Evolutionary conservation across 1,140 invertebrate genomes (phyloP), one percentile per base, ranked within the genome.

Genomic region (Chymomyza costata): DNA sequence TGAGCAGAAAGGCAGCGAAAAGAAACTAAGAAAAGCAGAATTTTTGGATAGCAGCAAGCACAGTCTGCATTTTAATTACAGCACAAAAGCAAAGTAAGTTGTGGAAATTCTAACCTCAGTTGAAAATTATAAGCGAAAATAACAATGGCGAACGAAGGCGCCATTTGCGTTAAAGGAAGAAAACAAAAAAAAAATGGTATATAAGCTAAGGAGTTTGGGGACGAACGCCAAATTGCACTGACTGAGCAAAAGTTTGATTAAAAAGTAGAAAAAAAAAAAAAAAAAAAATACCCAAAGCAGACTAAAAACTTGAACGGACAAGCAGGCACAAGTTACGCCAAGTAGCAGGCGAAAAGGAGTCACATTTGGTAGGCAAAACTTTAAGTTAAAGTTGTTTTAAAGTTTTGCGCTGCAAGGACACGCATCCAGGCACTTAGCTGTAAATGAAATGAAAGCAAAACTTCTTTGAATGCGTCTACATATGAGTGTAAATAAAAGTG

Each of bases 21-120:
- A 54, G 45, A 44, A 51, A 53, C 2, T 13, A 34, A 13, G 13
- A 3, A 13, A 53, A 39, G 44, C 21, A 58, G 55, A 68, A 49
- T 21, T 25, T 54, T 18, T n/a, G 32, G 10, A 39, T 45, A 46
- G 39, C 21, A 43, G 30, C 44, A 48, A 59, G 54, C 55, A 51
- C 59, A 59, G 73, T 78, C 73, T 78, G 73, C 67, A 80, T 78
- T 78, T 78, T 78, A 78, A 78, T 78, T 80, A 78, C 67, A 73
- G 47, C 8, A 57, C 38, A 66, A 58, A 56, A 58, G 43, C 40
- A 51, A 25, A 52, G 49, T 45, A 39, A 59, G 57, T 45, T 30
- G 37, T 48, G 62, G 61, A 68, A 69, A 64, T 73, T 58, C 68
- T 65, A 78, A 78, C 60, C 66, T 64, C 65, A 43, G 50, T 48